Evolutionary conservation across 2,888 invertebrate genomes (phyloP).

Genomic region (Tortrix viridana): DNA sequence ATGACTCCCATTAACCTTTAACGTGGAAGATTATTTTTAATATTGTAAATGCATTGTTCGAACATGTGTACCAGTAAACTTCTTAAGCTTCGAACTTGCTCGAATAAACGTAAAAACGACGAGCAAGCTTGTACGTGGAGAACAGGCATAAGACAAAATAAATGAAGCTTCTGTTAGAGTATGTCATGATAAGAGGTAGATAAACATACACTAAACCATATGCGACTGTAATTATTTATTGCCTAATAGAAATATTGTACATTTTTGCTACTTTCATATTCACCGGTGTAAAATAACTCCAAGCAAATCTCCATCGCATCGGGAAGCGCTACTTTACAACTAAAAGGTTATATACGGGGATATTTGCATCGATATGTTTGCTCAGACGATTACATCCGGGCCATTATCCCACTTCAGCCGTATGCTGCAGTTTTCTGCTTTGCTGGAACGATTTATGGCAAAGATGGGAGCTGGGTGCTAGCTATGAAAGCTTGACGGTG

Average conservation of each 20-base stretch:
- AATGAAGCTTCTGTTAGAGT: no score
- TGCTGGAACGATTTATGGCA: slow-evolving; percentile 31
- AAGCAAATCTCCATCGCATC: slow-evolving; percentile 8
- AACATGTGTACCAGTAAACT: no score
- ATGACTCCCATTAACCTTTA: no score
- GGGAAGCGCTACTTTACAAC: slow-evolving; percentile 6
- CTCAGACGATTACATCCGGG: slow-evolving; percentile 32
- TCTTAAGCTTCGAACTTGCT: no score
- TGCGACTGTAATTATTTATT: neutral
- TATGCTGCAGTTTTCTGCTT: slow-evolving; percentile 38
- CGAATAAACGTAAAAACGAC: no score
- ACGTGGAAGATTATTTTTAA: no score
- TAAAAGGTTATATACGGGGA: slow-evolving; percentile 3
- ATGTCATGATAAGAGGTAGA: no score
- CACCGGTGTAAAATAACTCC: slow-evolving; percentile 1
- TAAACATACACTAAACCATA: no score
- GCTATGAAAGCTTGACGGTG: slow-evolving; percentile 19
- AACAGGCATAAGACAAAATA: no score
- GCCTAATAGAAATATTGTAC: neutral
- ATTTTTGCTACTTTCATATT: neutral
- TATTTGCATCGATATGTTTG: slow-evolving; percentile 31
- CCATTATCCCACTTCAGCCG: slow-evolving; percentile 34
- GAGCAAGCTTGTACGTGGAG: no score
- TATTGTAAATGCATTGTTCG: no score
- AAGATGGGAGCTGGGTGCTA: slow-evolving; percentile 18